Conservation (phyloP, 2,113 vertebrate species). For the Gasterosteus nipponicus region DNA sequence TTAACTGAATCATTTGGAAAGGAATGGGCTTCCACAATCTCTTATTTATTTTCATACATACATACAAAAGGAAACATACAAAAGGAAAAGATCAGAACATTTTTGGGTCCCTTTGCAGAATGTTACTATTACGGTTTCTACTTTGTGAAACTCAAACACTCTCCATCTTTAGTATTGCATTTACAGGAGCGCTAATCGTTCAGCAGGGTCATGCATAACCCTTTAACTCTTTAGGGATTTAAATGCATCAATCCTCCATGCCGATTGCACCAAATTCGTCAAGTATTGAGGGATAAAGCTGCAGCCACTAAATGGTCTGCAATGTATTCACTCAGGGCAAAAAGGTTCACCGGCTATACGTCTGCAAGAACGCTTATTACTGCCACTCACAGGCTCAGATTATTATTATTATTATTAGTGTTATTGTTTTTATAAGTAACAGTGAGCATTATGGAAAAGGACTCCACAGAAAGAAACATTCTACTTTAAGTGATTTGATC, state of each 20-base stretch:
- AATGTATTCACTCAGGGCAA: neutral
- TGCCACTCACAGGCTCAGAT: neutral
- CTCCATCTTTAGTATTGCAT: neutral
- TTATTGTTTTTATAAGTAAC: too few species aligned
- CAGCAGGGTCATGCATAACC: neutral
- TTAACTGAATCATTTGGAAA: slow-evolving; percentile 44
- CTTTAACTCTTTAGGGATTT: neutral
- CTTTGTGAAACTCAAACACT: neutral
- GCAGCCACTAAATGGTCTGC: neutral
- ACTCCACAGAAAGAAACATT: neutral
- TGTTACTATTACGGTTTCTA: neutral
- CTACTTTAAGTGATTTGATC: neutral
- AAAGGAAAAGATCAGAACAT: slow-evolving; percentile 35
- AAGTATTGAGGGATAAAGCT: neutral
- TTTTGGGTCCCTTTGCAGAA: neutral
- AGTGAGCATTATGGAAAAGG: neutral
- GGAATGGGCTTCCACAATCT: slow-evolving; percentile 23
- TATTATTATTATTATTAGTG: too few species aligned
- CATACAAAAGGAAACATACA: slow-evolving; percentile 51
- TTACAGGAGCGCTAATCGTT: neutral
- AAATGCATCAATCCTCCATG: neutral
- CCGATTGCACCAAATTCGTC: neutral
- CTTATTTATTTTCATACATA: slow-evolving; percentile 15
- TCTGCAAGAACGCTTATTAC: neutral
- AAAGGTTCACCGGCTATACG: neutral